These are phyloP conservation scores for Mactromeris polynyma DNA, from an alignment of 2,888 invertebrate species.

Conservation along the genomic window DNA sequence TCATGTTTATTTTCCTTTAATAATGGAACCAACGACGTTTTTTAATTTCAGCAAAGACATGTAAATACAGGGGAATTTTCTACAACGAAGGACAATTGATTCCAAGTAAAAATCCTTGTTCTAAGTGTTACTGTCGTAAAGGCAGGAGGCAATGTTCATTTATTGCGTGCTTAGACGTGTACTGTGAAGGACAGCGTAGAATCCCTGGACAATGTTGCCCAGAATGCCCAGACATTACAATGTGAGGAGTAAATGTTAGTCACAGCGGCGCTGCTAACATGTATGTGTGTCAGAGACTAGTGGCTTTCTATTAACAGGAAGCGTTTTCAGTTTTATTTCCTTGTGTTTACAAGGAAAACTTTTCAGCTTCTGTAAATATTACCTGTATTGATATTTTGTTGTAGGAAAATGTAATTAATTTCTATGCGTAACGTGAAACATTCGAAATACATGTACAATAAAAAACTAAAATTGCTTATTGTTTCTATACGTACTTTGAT, in stretches of 20 bases:
- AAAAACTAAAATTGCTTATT: too few relatives aligned
- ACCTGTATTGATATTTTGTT: too few relatives aligned
- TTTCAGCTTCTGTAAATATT: too few relatives aligned
- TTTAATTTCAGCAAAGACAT: not conserved
- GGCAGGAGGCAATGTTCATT: not conserved
- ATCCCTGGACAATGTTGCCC: not conserved
- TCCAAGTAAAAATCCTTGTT: not conserved
- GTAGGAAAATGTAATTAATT: too few relatives aligned
- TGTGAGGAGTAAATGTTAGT: not conserved
- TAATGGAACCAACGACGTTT: not conserved
- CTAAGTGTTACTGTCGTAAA: not conserved
- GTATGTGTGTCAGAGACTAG: too few relatives aligned
- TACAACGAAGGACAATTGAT: not conserved
- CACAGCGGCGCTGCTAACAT: too few relatives aligned
- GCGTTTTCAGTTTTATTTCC: too few relatives aligned
- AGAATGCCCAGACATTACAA: not conserved
- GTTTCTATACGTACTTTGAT: too few relatives aligned
- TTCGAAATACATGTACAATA: too few relatives aligned
- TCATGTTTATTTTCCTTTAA: not conserved
- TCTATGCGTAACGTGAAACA: too few relatives aligned
- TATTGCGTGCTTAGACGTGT: not conserved
- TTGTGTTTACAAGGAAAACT: too few relatives aligned
- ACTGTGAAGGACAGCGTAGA: not conserved
- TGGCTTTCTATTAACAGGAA: too few relatives aligned
- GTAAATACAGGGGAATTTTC: not conserved